Evolutionary conservation across 2,113 vertebrate species (phyloP).

Genomic region (Picathartes gymnocephalus): DNA sequence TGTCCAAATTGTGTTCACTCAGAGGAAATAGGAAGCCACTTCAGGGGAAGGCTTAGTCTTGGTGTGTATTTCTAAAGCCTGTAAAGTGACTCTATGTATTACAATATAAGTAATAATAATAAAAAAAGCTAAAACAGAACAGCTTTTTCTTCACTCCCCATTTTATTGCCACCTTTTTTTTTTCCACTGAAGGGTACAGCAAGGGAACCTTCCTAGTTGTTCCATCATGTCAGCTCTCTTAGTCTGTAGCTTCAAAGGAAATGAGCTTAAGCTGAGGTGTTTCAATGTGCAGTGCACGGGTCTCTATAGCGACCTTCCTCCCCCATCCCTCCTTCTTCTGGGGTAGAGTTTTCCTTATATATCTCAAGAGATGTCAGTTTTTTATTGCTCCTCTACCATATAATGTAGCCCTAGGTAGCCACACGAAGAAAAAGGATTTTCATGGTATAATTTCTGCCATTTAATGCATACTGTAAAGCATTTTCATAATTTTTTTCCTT

Average conservation of each 20-base stretch:
- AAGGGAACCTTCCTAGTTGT: not conserved
- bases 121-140: not conserved
- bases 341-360: not conserved
- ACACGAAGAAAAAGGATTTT: not conserved
- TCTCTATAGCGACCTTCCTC: not conserved
- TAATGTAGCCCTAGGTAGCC: constrained; percentile 10
- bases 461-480: not conserved
- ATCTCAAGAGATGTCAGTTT: not conserved
- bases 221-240: not conserved
- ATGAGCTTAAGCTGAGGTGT: not conserved
- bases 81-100: not conserved
- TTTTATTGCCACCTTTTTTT: not conserved
- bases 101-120: not conserved
- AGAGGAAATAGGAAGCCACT: not conserved
- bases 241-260: not conserved
- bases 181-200: not conserved
- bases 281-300: not conserved
- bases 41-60: not conserved
- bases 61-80: not conserved
- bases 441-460: not conserved
- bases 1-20: not conserved
- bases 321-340: not conserved
- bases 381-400: not conserved
- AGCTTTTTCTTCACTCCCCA: not conserved
- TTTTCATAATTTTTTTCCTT: not conserved